phyloP scores from a whole-genome alignment of 2,888 invertebrate species.

The Drosophila kokeensis region DNA sequence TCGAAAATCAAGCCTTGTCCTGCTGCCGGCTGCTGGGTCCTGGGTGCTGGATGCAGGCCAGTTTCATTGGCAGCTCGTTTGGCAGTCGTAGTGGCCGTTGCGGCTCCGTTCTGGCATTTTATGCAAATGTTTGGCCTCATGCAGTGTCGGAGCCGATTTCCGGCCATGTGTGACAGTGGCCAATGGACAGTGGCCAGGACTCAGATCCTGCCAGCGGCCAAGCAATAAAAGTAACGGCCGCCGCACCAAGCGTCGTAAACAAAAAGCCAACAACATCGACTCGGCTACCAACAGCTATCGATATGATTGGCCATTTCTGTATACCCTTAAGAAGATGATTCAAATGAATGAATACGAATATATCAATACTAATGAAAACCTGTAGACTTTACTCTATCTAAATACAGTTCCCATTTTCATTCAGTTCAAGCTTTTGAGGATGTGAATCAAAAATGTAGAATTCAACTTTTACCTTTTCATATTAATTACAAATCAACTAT shows the following conservation, averaged over 20 bases:
- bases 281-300: slow-evolving; percentile 4
- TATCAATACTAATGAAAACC: background rate
- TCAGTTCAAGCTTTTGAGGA: background rate
- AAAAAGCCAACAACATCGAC: slow-evolving; percentile 40
- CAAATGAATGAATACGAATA: background rate
- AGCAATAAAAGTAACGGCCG: slow-evolving; percentile 69
- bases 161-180: slow-evolving; percentile 78
- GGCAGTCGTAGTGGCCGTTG: slow-evolving; percentile 28
- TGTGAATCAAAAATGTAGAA: background rate
- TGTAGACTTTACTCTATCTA: background rate
- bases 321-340: slow-evolving; percentile 17
- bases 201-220: slow-evolving; percentile 37
- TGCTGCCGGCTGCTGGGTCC: background rate
- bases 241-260: slow-evolving; percentile 47
- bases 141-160: slow-evolving; percentile 75
- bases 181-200: slow-evolving; percentile 45
- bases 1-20: slow-evolving; percentile 65
- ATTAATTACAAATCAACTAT: background rate
- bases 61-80: slow-evolving; percentile 26
- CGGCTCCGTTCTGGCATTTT: slow-evolving; percentile 62
- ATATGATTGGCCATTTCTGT: background rate
- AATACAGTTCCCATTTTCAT: background rate
- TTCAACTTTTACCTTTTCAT: background rate
- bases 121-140: slow-evolving; percentile 79
- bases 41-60: slow-evolving; percentile 3